These are phyloP conservation scores for Druceiella hillmani DNA, from an alignment of 2,888 invertebrate genomes.

Conservation along the genomic window DNA sequence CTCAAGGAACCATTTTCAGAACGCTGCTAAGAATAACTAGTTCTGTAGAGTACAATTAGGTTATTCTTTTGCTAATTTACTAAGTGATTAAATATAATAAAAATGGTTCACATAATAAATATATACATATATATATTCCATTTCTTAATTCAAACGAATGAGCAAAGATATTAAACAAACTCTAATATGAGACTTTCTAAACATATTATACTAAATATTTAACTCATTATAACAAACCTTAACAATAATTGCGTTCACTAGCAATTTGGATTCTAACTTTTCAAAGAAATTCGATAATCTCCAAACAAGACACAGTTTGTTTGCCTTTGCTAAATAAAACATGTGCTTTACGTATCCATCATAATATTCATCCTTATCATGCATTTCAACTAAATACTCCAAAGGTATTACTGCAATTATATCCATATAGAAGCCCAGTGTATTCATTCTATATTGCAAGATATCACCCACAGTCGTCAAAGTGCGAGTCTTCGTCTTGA, in stretches of 20 bases:
- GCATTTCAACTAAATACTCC: conserved; percentile 44
- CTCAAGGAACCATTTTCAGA: too few species aligned
- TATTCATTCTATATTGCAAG: conserved; percentile 39
- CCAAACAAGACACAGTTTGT: conserved; percentile 48
- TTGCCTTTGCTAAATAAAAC: conserved; percentile 47
- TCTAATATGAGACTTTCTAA: too few species aligned
- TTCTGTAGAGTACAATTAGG: too few species aligned
- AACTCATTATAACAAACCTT: conserved; percentile 31
- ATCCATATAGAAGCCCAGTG: conserved; percentile 48
- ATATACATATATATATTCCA: too few species aligned
- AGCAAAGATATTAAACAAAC: too few species aligned
- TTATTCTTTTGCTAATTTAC: too few species aligned
- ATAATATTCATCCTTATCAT: conserved; percentile 33
- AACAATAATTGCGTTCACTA: conserved; percentile 37
- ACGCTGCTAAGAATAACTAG: too few species aligned
- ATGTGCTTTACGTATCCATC: conserved; percentile 41
- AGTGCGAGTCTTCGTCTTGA: conserved; percentile 40
- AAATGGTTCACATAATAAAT: too few species aligned
- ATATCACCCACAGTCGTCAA: conserved; percentile 39
- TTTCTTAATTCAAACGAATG: too few species aligned
- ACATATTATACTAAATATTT: conserved; percentile 12
- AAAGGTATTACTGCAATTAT: conserved; percentile 44
- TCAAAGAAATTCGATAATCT: conserved; percentile 44
- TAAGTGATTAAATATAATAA: too few species aligned
- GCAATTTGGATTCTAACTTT: conserved; percentile 37